A percentile compares a stretch with the other conserved stretches of the same genome.
These are phyloP conservation scores for Acinonyx jubatus DNA, from an alignment of 2,113 vertebrate species.

Conservation along the genomic window DNA sequence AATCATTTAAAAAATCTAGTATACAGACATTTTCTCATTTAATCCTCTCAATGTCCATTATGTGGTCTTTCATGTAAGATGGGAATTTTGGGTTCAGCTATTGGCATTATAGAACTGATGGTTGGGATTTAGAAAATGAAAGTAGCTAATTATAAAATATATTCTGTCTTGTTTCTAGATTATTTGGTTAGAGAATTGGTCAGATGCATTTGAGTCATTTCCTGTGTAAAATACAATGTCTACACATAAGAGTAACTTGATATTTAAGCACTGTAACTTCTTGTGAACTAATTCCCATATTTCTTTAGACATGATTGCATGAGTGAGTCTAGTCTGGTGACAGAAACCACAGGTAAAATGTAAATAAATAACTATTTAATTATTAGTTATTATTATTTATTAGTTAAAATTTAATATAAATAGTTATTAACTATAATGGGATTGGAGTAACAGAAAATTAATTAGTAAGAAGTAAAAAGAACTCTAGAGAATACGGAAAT, in stretches of 20 bases:
- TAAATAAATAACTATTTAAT: background rate
- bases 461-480: background rate
- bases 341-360: background rate
- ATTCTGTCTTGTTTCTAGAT: constrained; percentile 9
- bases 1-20: background rate
- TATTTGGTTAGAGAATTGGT: constrained; percentile 35
- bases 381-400: too few species aligned
- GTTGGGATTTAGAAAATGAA: constrained; percentile 19
- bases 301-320: background rate
- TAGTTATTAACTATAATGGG: background rate
- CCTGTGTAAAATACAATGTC: background rate
- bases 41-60: constrained; percentile 1
- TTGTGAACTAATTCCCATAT: background rate
- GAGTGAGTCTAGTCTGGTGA: background rate
- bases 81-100: background rate
- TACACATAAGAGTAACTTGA: background rate
- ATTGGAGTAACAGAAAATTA: background rate
- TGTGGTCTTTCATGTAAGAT: background rate
- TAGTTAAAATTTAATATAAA: background rate
- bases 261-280: constrained; percentile 43
- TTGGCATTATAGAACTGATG: background rate
- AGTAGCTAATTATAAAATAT: background rate
- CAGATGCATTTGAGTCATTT: constrained; percentile 58
- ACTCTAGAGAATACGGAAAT: background rate
- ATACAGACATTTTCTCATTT: constrained; percentile 15